Evolutionary conservation across 2,797 vertebrate genomes (phyloP).

Genomic region (Lithobates sylvaticus): DNA sequence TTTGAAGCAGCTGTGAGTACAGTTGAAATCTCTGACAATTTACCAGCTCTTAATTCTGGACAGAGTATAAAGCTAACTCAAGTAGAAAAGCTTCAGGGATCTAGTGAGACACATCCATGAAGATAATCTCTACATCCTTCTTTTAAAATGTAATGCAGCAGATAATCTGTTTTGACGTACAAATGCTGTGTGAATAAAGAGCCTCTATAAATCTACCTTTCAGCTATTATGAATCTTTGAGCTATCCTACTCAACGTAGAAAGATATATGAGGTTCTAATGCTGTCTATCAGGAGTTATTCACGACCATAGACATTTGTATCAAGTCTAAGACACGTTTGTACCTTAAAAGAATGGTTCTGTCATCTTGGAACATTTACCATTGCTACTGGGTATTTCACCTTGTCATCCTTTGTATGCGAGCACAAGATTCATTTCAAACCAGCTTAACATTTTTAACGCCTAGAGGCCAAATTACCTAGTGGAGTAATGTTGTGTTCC

Average conservation of each 20-base stretch:
- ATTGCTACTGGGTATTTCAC: conserved; percentile 54
- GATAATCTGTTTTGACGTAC: conserved; percentile 56
- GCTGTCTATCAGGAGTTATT: conserved; percentile 60
- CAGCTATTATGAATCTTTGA: conserved; percentile 59
- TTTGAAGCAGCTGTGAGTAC: conserved; percentile 41
- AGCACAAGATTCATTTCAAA: conserved; percentile 40
- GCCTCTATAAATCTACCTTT: conserved; percentile 25
- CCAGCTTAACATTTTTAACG: conserved; percentile 42
- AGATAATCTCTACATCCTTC: conserved; percentile 51
- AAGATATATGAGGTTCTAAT: conserved; percentile 56
- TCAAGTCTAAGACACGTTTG: conserved; percentile 36
- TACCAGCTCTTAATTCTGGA: conserved; percentile 44
- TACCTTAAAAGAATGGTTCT: conserved; percentile 49
- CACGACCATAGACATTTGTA: conserved; percentile 57
- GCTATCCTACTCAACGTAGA: conserved; percentile 44
- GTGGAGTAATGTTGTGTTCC: not conserved
- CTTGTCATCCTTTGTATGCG: conserved; percentile 43
- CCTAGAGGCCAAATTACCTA: conserved; percentile 11
- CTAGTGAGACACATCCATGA: conserved; percentile 43
- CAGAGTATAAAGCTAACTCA: conserved; percentile 42
- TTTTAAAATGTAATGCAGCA: conserved; percentile 50
- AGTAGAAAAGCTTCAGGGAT: conserved; percentile 49
- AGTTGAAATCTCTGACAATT: conserved; percentile 43
- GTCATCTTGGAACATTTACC: conserved; percentile 51
- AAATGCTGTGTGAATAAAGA: conserved; percentile 53